A percentile compares a stretch with the other conserved stretches of the same genome.
phyloP scores from a whole-genome alignment of 2,113 vertebrate species.

The Zosterops lateralis region DNA sequence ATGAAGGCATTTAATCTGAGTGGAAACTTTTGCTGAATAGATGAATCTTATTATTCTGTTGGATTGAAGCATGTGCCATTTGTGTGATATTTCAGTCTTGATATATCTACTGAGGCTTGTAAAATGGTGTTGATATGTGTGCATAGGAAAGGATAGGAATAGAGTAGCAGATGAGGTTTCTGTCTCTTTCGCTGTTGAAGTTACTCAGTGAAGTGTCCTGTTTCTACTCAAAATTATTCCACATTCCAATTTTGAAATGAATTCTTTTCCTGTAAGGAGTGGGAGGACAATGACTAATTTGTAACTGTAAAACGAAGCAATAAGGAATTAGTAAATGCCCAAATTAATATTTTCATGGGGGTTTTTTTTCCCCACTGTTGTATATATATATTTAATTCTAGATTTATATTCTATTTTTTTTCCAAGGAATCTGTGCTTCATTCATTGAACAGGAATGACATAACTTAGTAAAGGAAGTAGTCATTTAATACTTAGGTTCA shows the following conservation, averaged over 20 bases:
- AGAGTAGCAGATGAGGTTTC: not conserved
- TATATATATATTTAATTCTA: not conserved
- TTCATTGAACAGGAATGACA: not conserved
- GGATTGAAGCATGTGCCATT: not conserved
- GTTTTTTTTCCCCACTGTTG: not conserved
- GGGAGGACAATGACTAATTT: not conserved
- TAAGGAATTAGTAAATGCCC: not conserved
- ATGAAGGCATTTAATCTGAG: slow-evolving; percentile 7
- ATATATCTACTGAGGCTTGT: not conserved
- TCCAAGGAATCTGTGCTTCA: not conserved
- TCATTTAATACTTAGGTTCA: not conserved
- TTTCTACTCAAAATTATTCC: slow-evolving; percentile 11
- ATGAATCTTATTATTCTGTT: not conserved
- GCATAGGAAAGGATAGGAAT: not conserved
- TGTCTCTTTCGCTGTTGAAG: not conserved
- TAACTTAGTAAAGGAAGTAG: not conserved
- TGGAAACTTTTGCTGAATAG: slow-evolving; percentile 25
- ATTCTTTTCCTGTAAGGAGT: not conserved
- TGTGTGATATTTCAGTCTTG: not conserved
- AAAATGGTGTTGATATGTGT: not conserved
- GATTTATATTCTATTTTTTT: not conserved
- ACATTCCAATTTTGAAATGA: not conserved
- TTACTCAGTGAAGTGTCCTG: not conserved
- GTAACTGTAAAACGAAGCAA: slow-evolving; percentile 10
- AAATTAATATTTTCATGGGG: not conserved